Conservation (phyloP, 2,113 vertebrate genomes). For the Euleptes europaea region DNA sequence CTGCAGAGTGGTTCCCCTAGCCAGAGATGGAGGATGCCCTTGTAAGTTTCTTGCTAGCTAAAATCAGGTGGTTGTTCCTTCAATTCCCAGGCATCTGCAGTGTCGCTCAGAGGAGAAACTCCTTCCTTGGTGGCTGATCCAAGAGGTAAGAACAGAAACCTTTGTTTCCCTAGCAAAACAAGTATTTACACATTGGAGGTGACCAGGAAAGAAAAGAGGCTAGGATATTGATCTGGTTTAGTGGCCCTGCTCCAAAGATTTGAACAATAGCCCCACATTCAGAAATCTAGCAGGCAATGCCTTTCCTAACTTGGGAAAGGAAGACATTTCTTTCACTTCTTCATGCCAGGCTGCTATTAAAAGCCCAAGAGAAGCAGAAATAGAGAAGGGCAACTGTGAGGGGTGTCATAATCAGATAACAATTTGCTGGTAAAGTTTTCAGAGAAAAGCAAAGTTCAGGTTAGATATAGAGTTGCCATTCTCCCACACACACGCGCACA, state of each 20-base stretch:
- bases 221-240: neutral
- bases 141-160: slow-evolving; percentile 51
- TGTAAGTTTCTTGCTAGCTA: slow-evolving; percentile 52
- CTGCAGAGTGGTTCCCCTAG: slow-evolving; percentile 33
- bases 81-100: slow-evolving; percentile 54
- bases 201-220: neutral
- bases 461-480: neutral
- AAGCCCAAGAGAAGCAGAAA: no score
- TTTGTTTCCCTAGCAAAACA: neutral
- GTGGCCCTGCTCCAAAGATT: neutral
- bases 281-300: no score
- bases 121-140: slow-evolving; percentile 44
- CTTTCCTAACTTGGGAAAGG: neutral
- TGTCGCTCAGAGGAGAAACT: slow-evolving; percentile 37
- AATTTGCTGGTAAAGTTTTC: neutral
- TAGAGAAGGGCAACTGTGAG: neutral
- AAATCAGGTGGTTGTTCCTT: slow-evolving; percentile 53
- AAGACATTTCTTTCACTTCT: neutral
- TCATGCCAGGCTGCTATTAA: no score
- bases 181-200: neutral
- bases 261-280: neutral
- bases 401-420: neutral
- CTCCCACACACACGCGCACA: neutral
- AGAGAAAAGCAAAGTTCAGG: neutral
- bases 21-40: slow-evolving; percentile 49